Base-by-base conservation (phyloP, 92 coral and sea anemone genomes). In the Muricea muricata region DNA sequence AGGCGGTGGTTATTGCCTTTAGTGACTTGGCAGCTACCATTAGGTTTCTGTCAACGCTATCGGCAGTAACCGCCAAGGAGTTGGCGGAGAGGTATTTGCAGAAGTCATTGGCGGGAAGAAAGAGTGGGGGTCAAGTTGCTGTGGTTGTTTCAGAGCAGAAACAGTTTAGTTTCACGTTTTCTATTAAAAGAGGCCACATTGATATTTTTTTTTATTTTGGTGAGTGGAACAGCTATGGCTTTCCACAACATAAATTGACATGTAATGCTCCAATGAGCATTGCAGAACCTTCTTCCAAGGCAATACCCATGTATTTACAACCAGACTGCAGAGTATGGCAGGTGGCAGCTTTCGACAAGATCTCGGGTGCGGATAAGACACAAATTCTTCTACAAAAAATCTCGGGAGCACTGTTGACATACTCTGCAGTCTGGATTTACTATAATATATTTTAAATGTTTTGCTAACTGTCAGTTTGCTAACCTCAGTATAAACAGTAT, bases 141-240 rank as follows among this genome's bases (percentile, higher is more conserved):
- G 39, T 63, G 1, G 4, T 63, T 3, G 70, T 63, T 3, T 63
- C 6, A 15, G 70, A 63, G 12, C 6, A 63, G 70, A 63, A 63
- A 15, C 70, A 63, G 24, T 63, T 63, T 25, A 15, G 70, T n/a
- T 63, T 63, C 11, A 63, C 70, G 2, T 63, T 9, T n/a, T 63
- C 2, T n/a, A 63, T 63, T 2, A 63, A 32, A 15, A 63, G 21
- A 15, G 70, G 70, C 24, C 70, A 63, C 3, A 3, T 63, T 3
- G 45, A 31, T 29, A 0, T 69, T 4, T 24, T 8, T 3, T 69
- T 69, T 69, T 30, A 69, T 29, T 69, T 30, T 69, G 75, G 75
- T 69, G 75, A 69, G 52, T 69, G 75, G 75, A 69, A 69, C 46
- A 69, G 45, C 1, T 69, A 69, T 69, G 75, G 75, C 9, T 69